Evolutionary conservation across 2,888 invertebrate species (phyloP), one percentile per base, ranked within the genome.

Genomic region (Leptinotarsa peninsularis): DNA sequence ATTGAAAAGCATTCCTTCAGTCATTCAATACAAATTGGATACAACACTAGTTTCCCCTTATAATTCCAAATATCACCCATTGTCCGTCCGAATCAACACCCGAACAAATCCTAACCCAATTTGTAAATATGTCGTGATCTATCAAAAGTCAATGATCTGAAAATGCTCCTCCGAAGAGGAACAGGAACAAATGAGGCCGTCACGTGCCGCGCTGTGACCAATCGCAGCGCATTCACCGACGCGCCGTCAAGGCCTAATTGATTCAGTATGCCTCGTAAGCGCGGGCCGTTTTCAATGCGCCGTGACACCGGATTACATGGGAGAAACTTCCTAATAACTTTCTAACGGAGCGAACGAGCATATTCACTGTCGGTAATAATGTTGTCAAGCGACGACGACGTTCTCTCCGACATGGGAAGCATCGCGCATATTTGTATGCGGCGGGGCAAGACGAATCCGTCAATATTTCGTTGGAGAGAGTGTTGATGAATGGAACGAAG

Each of bases 161-260:
- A 78, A 78, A 78, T 78, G 78, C 75, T 80, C 74, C 75, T 79
- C 78, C 79, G 78, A 80, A 80, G 75, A 67, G 75, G 54, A 78
- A 77, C 60, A 70, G 23, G 23, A 70, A 60, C 70, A 58, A 70
- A 70, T 60, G 79, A 80, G 79, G 67, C 75, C 33, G 91, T 91
- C 91, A 91, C 91, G 92, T 91, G 91, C 85, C 90, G 74, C 83
- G 86, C 89, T 91, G 90, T 88, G 88, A 88, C 91, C 90, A 91
- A 91, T 91, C 89, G 82, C 74, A 76, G 71, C 76, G 74, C 80
- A 83, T 86, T 85, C 83, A 81, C 76, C 76, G 75, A 75, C 77
- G 81, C 76, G 78, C 83, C 84, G 84, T 80, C 86, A 84, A 85
- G 85, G 84, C 79, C 79, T 82, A 85, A 87, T 87, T 81, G 84